phyloP scores from a whole-genome alignment of 2,888 invertebrate genomes.

The Schizaphis graminum region DNA sequence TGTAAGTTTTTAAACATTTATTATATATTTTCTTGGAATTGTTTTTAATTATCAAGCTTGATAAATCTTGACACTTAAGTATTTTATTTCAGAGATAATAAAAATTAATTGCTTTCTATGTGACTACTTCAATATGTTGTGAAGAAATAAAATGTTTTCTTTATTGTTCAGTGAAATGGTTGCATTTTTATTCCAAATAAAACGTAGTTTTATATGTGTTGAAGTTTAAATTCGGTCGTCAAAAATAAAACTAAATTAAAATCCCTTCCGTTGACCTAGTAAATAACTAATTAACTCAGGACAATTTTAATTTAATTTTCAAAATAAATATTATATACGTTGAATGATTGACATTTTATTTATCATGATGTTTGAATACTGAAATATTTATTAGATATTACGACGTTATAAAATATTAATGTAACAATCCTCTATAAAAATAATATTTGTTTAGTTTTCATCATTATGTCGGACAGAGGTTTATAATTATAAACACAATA shows the following conservation, averaged over 20 bases:
- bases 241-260: constrained; percentile 40
- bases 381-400: not conserved
- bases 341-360: not conserved
- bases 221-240: not conserved
- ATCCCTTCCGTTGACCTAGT: not conserved
- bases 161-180: constrained; percentile 25
- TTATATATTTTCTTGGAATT: not conserved
- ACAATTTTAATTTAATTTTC: constrained; percentile 2
- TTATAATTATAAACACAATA: constrained; percentile 3
- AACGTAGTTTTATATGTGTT: not conserved
- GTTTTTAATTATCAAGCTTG: constrained; percentile 17
- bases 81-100: constrained; percentile 19
- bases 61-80: constrained; percentile 6
- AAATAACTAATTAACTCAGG: not conserved
- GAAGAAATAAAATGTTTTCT: constrained; percentile 11
- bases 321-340: not conserved
- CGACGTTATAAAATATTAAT: not conserved
- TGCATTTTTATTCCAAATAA: constrained; percentile 25
- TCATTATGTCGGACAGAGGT: not conserved
- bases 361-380: not conserved
- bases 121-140: constrained; percentile 18
- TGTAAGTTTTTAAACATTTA: not conserved
- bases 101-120: constrained; percentile 18
- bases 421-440: not conserved
- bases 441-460: not conserved